A percentile compares a stretch with the other conserved stretches of the same genome.
These are phyloP conservation scores for Cynocephalus volans DNA, from an alignment of 2,113 vertebrate genomes.

Conservation along the genomic window DNA sequence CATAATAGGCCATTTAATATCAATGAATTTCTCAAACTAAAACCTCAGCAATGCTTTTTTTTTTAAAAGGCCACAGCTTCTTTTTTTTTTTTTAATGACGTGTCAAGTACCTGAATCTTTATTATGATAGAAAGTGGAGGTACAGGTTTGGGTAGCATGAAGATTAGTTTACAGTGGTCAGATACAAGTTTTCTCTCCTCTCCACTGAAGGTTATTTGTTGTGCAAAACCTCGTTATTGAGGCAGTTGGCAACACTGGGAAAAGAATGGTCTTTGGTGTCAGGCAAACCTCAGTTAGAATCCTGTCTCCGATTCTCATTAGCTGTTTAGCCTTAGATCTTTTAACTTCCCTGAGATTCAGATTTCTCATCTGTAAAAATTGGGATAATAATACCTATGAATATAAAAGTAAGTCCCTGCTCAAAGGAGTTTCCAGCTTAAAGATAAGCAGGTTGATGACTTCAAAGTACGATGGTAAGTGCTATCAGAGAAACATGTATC, in stretches of 20 bases:
- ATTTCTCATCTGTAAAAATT: conserved; percentile 18
- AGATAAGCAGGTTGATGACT: not conserved
- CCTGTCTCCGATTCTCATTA: not conserved
- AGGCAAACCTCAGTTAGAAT: not conserved
- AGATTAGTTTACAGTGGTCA: not conserved
- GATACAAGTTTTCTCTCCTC: not conserved
- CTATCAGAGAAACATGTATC: not conserved
- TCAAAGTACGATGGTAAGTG: not conserved
- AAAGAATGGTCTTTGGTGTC: not conserved
- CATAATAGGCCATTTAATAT: conserved; percentile 65
- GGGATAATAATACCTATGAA: not conserved
- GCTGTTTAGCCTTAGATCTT: not conserved
- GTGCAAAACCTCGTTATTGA: not conserved
- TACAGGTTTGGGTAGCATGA: not conserved
- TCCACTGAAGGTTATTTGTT: not conserved
- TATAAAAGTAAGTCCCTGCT: conserved; percentile 5
- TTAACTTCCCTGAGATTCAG: not conserved
- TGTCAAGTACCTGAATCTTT: not conserved
- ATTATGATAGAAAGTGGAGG: conserved; percentile 1
- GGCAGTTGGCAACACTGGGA: rapidly evolving
- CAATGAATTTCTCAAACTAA: conserved; percentile 55
- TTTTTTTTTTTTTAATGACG: too few species aligned
- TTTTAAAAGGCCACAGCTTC: not conserved
- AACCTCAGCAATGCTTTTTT: not conserved
- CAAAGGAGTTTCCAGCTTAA: not conserved